Evolutionary conservation across 2,113 vertebrate species (phyloP).

Genomic region (Cyphomyrus discorhynchus): DNA sequence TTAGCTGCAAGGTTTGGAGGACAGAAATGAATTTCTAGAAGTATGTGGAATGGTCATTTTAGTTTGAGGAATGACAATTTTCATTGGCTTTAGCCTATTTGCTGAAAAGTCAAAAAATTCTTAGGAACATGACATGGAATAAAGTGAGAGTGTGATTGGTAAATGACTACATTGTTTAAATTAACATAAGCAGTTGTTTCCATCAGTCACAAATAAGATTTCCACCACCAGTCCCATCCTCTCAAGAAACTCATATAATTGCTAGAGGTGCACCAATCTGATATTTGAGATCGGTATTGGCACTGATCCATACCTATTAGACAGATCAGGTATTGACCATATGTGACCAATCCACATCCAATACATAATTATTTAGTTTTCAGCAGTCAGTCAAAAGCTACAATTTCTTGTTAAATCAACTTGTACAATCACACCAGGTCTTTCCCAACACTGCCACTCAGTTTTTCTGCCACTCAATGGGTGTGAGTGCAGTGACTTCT

Average conservation of each 20-base stretch:
- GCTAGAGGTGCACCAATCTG: too few species aligned
- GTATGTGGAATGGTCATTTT: background rate
- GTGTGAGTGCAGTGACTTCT: too few species aligned
- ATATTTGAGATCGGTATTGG: too few species aligned
- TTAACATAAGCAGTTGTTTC: background rate
- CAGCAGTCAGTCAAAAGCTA: too few species aligned
- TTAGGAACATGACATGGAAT: background rate
- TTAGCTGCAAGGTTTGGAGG: slow-evolving; percentile 39
- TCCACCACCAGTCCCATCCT: background rate
- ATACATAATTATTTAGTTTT: too few species aligned
- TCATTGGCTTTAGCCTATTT: background rate
- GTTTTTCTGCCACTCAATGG: too few species aligned
- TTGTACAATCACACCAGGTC: too few species aligned
- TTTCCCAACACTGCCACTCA: too few species aligned
- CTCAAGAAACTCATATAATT: background rate
- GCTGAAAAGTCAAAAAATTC: background rate
- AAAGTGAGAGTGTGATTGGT: background rate
- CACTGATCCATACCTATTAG: too few species aligned
- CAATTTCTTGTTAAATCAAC: too few species aligned
- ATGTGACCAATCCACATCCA: too few species aligned
- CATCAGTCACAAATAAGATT: background rate
- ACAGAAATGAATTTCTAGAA: background rate
- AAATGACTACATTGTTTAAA: background rate
- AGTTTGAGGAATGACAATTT: background rate
- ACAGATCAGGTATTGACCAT: too few species aligned